Percentiles rank a stretch among this genome's conserved stretches.
Evolutionary conservation across 2,797 vertebrate genomes (phyloP).

Genomic region (Cyprinella venusta): DNA sequence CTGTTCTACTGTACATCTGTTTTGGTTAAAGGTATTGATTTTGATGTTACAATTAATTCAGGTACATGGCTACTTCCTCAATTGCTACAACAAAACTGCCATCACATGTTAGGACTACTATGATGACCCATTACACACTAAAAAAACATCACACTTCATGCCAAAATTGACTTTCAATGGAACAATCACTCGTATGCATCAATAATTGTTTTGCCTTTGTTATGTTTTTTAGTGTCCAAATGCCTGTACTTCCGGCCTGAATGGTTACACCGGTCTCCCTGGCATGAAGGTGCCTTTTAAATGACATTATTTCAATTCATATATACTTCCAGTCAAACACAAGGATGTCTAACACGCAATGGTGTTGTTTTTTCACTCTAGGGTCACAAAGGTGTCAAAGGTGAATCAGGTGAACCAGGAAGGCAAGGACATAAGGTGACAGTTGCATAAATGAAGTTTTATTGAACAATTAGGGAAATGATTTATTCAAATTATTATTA

Average conservation of each 20-base stretch:
- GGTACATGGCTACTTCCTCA: not conserved
- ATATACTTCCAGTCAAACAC: not conserved
- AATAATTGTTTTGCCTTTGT: slow-evolving; percentile 59
- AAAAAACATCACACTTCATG: not conserved
- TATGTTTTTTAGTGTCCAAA: slow-evolving; percentile 88
- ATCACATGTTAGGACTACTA: not conserved
- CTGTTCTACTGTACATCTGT: not conserved
- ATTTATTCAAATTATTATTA: not conserved
- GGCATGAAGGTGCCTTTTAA: slow-evolving; percentile 89
- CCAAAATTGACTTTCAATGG: not conserved
- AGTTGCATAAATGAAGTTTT: not conserved
- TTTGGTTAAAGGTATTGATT: not conserved
- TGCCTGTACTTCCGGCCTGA: slow-evolving; percentile 84
- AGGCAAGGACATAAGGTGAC: slow-evolving; percentile 96
- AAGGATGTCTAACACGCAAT: not conserved
- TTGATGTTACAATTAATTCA: not conserved
- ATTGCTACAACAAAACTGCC: not conserved
- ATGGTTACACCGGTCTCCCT: slow-evolving; percentile 87
- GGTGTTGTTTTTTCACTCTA: slow-evolving; percentile 62
- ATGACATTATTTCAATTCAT: not conserved
- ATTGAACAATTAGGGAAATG: not conserved
- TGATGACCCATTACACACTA: not conserved
- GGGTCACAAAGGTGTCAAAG: slow-evolving; percentile 94
- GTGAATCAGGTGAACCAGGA: slow-evolving; percentile 96
- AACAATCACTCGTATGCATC: not conserved